A percentile compares a stretch with the other conserved stretches of the same genome.
Evolutionary conservation across 2,888 invertebrate species (phyloP).

Genomic region (Eupsilia transversa): DNA sequence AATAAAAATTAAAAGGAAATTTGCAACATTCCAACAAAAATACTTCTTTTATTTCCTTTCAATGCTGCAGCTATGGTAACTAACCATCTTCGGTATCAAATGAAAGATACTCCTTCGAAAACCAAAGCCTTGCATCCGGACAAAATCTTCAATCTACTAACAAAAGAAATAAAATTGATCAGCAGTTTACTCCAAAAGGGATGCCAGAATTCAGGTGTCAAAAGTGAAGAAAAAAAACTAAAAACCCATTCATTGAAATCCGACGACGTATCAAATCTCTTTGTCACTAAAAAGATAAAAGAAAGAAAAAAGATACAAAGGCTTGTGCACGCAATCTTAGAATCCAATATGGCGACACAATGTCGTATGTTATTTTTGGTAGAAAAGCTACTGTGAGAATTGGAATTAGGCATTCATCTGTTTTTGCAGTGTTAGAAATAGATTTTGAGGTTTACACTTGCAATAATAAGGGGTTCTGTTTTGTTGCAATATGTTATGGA

Average conservation of each 20-base stretch:
- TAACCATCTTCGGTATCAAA: slow-evolving; percentile 28
- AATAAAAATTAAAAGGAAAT: not conserved
- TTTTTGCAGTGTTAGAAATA: slow-evolving; percentile 45
- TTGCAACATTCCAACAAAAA: not conserved
- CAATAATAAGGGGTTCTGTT: slow-evolving; percentile 35
- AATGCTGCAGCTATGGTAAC: slow-evolving; percentile 2
- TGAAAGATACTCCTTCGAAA: slow-evolving; percentile 51
- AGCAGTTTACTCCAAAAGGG: slow-evolving; percentile 78
- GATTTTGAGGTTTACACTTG: slow-evolving; percentile 54
- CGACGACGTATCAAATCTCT: slow-evolving; percentile 87
- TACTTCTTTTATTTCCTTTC: not conserved
- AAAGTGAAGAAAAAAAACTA: slow-evolving; percentile 72
- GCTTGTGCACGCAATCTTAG: slow-evolving; percentile 84
- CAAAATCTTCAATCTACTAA: slow-evolving; percentile 68
- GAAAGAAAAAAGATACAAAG: slow-evolving; percentile 80
- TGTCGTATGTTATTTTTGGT: slow-evolving; percentile 86
- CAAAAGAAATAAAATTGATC: slow-evolving; percentile 84
- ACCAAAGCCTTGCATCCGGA: slow-evolving; percentile 76
- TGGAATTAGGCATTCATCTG: slow-evolving; percentile 74
- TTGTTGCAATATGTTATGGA: not conserved
- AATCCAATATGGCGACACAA: slow-evolving; percentile 84
- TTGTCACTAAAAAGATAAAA: slow-evolving; percentile 73
- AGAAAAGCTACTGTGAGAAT: slow-evolving; percentile 76
- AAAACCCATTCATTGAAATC: slow-evolving; percentile 82
- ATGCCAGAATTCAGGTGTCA: slow-evolving; percentile 88